Base-by-base conservation (phyloP, 2,113 vertebrate species). In the Laterallus jamaicensis region DNA sequence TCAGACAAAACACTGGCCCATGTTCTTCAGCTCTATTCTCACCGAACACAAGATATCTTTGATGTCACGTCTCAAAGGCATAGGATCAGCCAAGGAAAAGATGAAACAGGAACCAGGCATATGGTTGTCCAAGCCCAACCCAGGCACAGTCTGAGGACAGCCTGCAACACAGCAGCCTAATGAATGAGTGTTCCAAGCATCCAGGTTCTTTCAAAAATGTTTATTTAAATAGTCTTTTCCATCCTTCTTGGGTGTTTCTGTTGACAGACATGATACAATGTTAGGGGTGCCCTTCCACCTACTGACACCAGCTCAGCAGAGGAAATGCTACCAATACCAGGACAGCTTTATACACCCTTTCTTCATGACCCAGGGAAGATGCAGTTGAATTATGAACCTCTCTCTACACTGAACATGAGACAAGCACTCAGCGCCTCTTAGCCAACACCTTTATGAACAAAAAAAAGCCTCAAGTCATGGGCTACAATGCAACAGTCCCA, bases 241-340 rank as follows among this genome's bases (percentile, higher is more conserved):
- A 50, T 16, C 11, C 6, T 83, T 19, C 29, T 81, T 56, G 11
- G 17, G 12, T 28, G 39, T 50, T 86, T 84, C 56, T 59, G 2
- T 24, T 50, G 35, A 71, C 32, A 81, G 32, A 22, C 11, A 28
- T 2, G 3, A 11, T 21, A 50, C 68, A 86, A 32, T 1, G 20
- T 14, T 10, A 42, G 13, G 37, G 22, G 31, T 84, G 62, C 29
- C 29, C 8, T 68, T n/a, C 54, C 12, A 11, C 15, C 56, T 28
- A 28, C 11, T 14, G 28, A 40, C 25, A 56, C 49, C 40, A 75
- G 26, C n/a, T 75, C 26, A 59, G 47, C 8, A 5, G 49, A 67
- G 50, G 31, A 78, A 78, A 86, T 0, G 1, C 25, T 59, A 31
- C 22, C 0, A 0, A 37, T 2, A 0, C 8, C 50, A 64, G 40